phyloP scores from a whole-genome alignment of 1,140 invertebrate genomes.

The Brachionus koreanus region DNA sequence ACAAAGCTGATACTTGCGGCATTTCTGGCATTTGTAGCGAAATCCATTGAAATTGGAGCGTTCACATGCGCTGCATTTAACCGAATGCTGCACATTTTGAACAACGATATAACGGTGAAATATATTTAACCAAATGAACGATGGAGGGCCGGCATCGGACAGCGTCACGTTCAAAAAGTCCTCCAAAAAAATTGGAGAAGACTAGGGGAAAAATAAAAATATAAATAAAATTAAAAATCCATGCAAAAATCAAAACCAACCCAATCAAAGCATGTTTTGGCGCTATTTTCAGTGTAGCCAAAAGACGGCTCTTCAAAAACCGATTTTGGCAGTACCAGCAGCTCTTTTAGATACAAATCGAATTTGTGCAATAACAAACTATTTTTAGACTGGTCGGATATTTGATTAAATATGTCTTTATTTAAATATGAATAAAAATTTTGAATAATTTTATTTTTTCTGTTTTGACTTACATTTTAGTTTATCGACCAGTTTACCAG shows the following conservation, averaged over 20 bases:
- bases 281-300: conserved; percentile 76
- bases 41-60: conserved; percentile 85
- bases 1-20: conserved; percentile 91
- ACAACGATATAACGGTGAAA: conserved; percentile 84
- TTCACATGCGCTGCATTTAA: conserved; percentile 63
- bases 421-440: conserved; percentile 44
- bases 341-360: conserved; percentile 84
- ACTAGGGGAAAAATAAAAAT: conserved; percentile 63
- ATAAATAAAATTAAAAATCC: conserved; percentile 46
- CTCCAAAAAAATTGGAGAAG: conserved; percentile 83
- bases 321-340: conserved; percentile 82
- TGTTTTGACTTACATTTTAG: conserved; percentile 81
- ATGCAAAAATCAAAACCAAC: background rate
- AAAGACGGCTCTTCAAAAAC: conserved; percentile 95
- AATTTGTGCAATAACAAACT: conserved; percentile 81
- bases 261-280: conserved; percentile 76
- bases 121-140: conserved; percentile 82
- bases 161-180: conserved; percentile 90
- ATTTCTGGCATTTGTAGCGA: conserved; percentile 93
- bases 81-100: conserved; percentile 69
- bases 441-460: background rate
- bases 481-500: conserved; percentile 94
- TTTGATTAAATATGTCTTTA: conserved; percentile 95
- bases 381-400: conserved; percentile 83
- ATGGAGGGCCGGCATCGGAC: conserved; percentile 83